Base-by-base conservation (phyloP, 2,113 vertebrate genomes). In the Chauna torquata region DNA sequence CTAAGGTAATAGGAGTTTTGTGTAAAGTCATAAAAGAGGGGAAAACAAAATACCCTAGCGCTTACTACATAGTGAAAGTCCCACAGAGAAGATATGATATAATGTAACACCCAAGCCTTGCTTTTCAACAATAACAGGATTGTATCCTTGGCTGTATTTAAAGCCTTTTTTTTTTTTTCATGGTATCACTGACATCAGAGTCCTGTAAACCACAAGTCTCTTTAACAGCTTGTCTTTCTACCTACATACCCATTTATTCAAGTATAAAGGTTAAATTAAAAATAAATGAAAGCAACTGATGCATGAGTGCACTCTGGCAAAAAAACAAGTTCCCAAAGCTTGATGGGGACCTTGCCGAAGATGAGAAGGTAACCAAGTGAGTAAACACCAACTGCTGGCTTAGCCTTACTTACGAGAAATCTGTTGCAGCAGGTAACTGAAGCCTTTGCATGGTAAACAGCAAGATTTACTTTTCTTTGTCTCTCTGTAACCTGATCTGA, bases 251-350 rank as follows among this genome's bases (percentile, higher is more conserved):
- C 69, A 75, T 87, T 87, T 86, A 79, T 84, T 89, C 52, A 82
- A 79, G n/a, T 69, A 79, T 65, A 89, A 94, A 86, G 12, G 52
- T 92, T 87, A 87, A 92, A 89, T 89, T 86, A 86, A 92, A 97
- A 97, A 97, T 90, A 96, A 97, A 88, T 91, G 69, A 95, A 95
- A 97, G 74, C 28, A 96, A 93, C 72, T 91, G 93, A 92, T 61
- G 90, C 47, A 85, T 58, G 58, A 94, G n/a, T 70, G 83, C 55
- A 91, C 38, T 95, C 42, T 93, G 36, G 54, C 8, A 92, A 96
- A 92, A 47, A 78, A 24, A 32, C 22, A 90, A 83, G 69, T 86
- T 96, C 64, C 64, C 68, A 92, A 96, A 95, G 71, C 40, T n/a
- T 86, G 65, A 91, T 58, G 72, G 52, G 65, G 74, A 71, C 58